Conservation (phyloP, 1,140 invertebrate genomes). For the Pseudomyrmex sp. region DNA sequence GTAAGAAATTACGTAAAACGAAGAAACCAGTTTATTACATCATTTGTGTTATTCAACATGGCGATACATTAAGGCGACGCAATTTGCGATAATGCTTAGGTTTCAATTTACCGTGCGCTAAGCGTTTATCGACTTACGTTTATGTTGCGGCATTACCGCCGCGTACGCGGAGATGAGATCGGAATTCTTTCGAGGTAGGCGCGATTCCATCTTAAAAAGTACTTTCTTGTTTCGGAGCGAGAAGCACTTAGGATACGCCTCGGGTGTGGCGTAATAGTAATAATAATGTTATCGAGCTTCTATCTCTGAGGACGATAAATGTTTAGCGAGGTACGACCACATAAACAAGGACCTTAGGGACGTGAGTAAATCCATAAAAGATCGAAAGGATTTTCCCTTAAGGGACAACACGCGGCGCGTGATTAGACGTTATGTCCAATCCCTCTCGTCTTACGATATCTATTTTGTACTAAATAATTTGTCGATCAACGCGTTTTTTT, state of each 20-base stretch:
- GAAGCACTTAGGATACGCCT: constrained; percentile 68
- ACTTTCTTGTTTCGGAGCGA: constrained; percentile 69
- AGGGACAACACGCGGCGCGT: not conserved
- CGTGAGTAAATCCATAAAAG: constrained; percentile 72
- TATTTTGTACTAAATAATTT: not conserved
- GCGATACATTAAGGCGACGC: constrained; percentile 10
- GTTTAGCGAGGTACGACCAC: constrained; percentile 68
- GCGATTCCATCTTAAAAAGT: constrained; percentile 74
- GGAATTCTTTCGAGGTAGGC: constrained; percentile 60
- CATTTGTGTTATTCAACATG: constrained; percentile 3
- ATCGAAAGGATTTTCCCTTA: constrained; percentile 36
- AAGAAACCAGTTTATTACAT: not conserved
- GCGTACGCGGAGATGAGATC: constrained; percentile 59
- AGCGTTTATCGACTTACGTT: constrained; percentile 65
- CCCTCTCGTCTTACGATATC: not conserved
- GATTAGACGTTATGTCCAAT: not conserved
- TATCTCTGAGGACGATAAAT: constrained; percentile 70
- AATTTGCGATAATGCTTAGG: constrained; percentile 53
- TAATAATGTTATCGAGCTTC: constrained; percentile 74
- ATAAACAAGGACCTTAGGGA: constrained; percentile 67
- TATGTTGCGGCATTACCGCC: constrained; percentile 52
- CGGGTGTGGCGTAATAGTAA: constrained; percentile 69
- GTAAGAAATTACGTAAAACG: not conserved
- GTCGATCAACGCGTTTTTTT: not conserved
- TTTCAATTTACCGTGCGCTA: constrained; percentile 66